These are phyloP conservation scores for Sminthopsis crassicaudata DNA, from an alignment of 2,113 vertebrate species.

Conservation along the genomic window DNA sequence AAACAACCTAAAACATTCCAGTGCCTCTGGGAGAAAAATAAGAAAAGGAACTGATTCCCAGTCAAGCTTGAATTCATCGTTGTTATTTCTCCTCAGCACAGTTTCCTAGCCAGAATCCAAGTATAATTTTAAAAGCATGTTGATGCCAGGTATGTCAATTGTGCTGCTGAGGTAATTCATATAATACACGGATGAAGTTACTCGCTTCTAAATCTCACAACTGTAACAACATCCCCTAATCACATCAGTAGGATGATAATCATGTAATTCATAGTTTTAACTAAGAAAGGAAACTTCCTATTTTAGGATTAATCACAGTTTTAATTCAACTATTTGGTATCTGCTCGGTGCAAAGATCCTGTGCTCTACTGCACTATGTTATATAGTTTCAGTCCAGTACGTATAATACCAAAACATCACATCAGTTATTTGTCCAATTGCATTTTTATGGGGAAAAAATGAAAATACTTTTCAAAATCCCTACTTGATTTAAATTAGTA, in stretches of 20 bases:
- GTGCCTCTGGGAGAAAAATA: neutral
- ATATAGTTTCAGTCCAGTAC: neutral
- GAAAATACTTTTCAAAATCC: neutral
- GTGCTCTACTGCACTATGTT: neutral
- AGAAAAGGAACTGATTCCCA: neutral
- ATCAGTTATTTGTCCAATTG: neutral
- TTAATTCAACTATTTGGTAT: neutral
- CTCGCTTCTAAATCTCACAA: constrained; percentile 12
- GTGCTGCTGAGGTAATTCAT: neutral
- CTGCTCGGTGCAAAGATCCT: neutral
- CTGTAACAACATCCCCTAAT: constrained; percentile 42
- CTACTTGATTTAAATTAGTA: neutral
- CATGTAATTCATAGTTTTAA: constrained; percentile 59
- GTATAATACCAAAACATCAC: neutral
- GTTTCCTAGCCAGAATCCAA: neutral
- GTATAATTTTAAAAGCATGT: neutral
- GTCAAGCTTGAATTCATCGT: neutral
- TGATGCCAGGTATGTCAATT: neutral
- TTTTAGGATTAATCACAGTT: neutral
- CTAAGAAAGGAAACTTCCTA: constrained; percentile 50
- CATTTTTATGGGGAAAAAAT: neutral
- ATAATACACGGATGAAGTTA: neutral
- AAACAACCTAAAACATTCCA: neutral
- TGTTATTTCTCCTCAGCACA: neutral
- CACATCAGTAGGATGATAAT: constrained; percentile 51